A percentile compares a stretch with the other conserved stretches of the same genome.
phyloP scores from a whole-genome alignment of 2,113 vertebrate genomes.

The rat (Rattus norvegicus) region DNA sequence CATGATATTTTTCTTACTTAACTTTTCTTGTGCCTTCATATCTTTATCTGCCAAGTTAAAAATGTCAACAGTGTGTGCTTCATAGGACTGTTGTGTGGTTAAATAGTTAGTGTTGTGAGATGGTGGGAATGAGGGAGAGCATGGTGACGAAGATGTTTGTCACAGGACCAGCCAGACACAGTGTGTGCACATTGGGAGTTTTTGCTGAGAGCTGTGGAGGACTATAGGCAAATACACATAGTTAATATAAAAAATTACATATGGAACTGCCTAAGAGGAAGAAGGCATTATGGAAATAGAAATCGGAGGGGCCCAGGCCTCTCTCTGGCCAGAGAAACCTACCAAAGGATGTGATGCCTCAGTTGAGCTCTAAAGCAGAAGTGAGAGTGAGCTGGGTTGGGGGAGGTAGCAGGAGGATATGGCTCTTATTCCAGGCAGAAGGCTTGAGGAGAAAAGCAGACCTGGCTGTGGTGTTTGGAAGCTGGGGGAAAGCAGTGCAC shows the following conservation, averaged over 20 bases:
- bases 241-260: not conserved
- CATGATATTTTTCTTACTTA: not conserved
- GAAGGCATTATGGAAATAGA: not conserved
- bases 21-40: not conserved
- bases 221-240: not conserved
- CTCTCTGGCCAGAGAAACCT: not conserved
- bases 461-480: not conserved
- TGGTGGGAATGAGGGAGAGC: not conserved
- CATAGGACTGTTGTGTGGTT: not conserved
- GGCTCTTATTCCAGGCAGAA: not conserved
- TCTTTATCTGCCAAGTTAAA: not conserved
- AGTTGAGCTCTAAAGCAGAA: conserved; percentile 4
- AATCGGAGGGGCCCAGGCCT: no score
- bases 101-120: not conserved
- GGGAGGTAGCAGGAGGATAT: not conserved
- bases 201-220: not conserved
- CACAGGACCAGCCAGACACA: not conserved
- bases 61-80: not conserved
- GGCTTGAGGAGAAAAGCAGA: not conserved
- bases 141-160: not conserved
- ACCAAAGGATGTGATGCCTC: not conserved
- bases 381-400: not conserved
- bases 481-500: not conserved
- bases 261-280: not conserved
- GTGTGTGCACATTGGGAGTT: not conserved